These are phyloP conservation scores for Aselliscus stoliczkanus DNA, from an alignment of 2,797 vertebrate species.

Conservation along the genomic window DNA sequence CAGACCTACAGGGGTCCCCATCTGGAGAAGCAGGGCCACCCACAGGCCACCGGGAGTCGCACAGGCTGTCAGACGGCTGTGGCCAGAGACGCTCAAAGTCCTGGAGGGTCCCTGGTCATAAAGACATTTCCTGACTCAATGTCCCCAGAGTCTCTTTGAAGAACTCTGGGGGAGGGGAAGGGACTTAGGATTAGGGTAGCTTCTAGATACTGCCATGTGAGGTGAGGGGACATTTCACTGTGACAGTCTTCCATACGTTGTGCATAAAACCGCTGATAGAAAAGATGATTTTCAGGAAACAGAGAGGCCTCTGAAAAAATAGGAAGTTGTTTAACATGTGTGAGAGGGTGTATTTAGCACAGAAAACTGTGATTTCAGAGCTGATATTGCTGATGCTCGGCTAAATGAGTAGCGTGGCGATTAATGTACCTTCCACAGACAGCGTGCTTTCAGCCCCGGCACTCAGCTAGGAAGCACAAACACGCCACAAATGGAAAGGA, in stretches of 20 bases:
- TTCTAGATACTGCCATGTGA: background rate
- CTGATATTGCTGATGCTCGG: too few species aligned
- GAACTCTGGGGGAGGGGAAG: accelerated
- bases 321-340: too few species aligned
- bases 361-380: background rate
- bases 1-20: background rate
- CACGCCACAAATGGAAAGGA: too few species aligned
- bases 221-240: background rate
- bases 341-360: too few species aligned
- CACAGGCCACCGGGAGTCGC: background rate
- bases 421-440: too few species aligned
- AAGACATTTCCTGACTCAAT: too few species aligned
- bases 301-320: background rate
- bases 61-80: background rate
- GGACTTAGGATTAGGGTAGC: background rate
- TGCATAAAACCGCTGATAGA: too few species aligned
- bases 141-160: accelerated
- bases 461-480: too few species aligned
- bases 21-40: background rate
- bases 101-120: accelerated
- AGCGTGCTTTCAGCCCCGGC: too few species aligned
- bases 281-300: background rate
- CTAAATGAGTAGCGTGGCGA: too few species aligned
- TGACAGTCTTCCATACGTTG: background rate
- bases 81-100: background rate